These are phyloP conservation scores for Sebastolobus altivelis DNA, from an alignment of 2,797 vertebrate genomes.

Conservation along the genomic window DNA sequence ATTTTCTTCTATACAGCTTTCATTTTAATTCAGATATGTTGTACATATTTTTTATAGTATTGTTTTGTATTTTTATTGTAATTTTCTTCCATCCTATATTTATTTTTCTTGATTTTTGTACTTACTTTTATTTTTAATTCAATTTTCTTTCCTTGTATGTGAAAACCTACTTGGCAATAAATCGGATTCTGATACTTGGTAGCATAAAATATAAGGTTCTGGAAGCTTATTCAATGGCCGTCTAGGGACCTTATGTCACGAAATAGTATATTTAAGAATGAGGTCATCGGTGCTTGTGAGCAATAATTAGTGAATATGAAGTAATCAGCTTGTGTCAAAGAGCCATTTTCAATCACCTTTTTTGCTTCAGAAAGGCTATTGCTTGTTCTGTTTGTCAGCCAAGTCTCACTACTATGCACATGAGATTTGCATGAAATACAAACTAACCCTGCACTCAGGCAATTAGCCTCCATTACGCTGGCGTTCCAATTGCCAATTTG, in stretches of 20 bases:
- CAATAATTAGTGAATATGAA: slow-evolving; percentile 59
- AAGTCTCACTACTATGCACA: slow-evolving; percentile 69
- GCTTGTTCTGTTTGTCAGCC: slow-evolving; percentile 71
- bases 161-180: not conserved
- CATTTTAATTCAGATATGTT: not conserved
- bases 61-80: not conserved
- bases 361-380: slow-evolving; percentile 57
- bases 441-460: slow-evolving; percentile 85
- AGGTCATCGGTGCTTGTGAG: slow-evolving; percentile 61
- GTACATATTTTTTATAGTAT: no score
- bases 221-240: slow-evolving; percentile 11
- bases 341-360: slow-evolving; percentile 56
- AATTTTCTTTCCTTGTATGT: no score
- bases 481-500: slow-evolving; percentile 85
- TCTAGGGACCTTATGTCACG: slow-evolving; percentile 24
- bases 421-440: slow-evolving; percentile 84
- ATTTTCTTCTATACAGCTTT: no score
- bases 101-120: not conserved
- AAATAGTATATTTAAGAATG: slow-evolving; percentile 46
- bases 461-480: slow-evolving; percentile 87
- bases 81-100: not conserved
- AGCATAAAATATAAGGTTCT: slow-evolving; percentile 8
- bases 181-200: not conserved
- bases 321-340: slow-evolving; percentile 60
- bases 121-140: not conserved